A percentile compares a stretch with the other conserved stretches of the same genome.
These are phyloP conservation scores for Linyphia triangularis DNA, from an alignment of 2,888 invertebrate genomes.

Conservation along the genomic window DNA sequence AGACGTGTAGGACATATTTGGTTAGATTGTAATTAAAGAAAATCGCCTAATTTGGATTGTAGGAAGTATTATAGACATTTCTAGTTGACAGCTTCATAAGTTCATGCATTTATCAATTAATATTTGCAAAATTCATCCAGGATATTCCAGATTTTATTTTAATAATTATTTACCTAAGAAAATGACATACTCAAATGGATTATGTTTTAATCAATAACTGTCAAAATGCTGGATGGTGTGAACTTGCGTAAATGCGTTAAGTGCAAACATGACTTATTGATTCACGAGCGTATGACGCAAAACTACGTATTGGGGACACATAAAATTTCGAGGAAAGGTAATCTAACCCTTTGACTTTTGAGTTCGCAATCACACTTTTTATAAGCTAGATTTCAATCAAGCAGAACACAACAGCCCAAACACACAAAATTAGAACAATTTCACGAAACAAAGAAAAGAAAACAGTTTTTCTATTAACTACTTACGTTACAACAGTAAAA, in stretches of 20 bases:
- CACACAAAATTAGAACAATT: too few species aligned
- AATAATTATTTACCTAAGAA: background rate
- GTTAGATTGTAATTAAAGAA: slow-evolving; percentile 23
- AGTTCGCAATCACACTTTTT: too few species aligned
- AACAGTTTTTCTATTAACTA: too few species aligned
- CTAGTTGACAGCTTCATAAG: slow-evolving; percentile 27
- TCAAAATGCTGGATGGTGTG: background rate
- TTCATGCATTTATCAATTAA: background rate
- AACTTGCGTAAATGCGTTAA: background rate
- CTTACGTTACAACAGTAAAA: too few species aligned
- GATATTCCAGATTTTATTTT: background rate
- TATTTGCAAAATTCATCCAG: background rate
- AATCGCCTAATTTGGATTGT: slow-evolving; percentile 21
- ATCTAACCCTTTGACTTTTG: too few species aligned
- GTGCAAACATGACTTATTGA: background rate
- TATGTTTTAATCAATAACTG: background rate
- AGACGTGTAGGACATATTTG: slow-evolving; percentile 37
- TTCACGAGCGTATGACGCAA: too few species aligned
- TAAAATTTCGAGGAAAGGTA: too few species aligned
- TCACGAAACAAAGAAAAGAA: too few species aligned
- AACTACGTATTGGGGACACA: too few species aligned
- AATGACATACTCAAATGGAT: background rate
- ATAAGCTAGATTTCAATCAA: too few species aligned
- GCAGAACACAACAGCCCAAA: too few species aligned
- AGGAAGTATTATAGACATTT: slow-evolving; percentile 8